Conservation (phyloP, 2,797 vertebrate species). For the Betta splendens region DNA sequence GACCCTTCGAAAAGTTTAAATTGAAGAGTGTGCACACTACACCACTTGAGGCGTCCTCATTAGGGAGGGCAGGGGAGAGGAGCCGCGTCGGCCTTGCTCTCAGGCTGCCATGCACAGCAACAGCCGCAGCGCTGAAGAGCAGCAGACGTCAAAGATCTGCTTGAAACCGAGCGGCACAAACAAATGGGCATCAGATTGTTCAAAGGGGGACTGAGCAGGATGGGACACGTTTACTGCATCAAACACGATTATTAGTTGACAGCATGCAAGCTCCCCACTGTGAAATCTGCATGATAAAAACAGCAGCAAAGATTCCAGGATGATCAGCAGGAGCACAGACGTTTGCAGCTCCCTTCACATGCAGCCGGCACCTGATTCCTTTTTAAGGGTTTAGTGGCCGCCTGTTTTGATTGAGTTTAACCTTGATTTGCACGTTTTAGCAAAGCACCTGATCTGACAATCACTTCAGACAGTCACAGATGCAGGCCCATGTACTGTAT, state of each 20-base stretch:
- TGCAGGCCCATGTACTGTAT: too few species aligned
- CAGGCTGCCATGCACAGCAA: neutral
- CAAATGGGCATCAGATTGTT: conserved; percentile 8
- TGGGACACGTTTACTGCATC: neutral
- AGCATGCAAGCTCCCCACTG: neutral
- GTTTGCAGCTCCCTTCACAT: too few species aligned
- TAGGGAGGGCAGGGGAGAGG: conserved; percentile 6
- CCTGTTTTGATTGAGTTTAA: too few species aligned
- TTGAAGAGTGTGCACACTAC: conserved; percentile 40
- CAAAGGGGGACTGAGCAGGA: neutral
- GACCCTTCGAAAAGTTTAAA: conserved; percentile 57
- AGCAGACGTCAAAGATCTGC: neutral
- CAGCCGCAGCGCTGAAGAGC: conserved; percentile 23
- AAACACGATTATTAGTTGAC: neutral
- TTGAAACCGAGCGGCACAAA: neutral
- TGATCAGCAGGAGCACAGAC: too few species aligned
- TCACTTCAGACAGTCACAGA: too few species aligned
- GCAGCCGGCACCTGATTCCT: too few species aligned
- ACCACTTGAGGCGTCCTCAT: conserved; percentile 52
- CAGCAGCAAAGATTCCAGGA: too few species aligned
- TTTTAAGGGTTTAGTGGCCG: too few species aligned
- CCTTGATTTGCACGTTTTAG: too few species aligned
- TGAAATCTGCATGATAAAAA: too few species aligned
- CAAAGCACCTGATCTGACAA: too few species aligned
- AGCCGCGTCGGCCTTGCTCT: conserved; percentile 42